Percentiles rank a stretch among this genome's conserved stretches.
These are phyloP conservation scores for Arctia plantaginis DNA, from an alignment of 2,888 invertebrate species.

Conservation along the genomic window DNA sequence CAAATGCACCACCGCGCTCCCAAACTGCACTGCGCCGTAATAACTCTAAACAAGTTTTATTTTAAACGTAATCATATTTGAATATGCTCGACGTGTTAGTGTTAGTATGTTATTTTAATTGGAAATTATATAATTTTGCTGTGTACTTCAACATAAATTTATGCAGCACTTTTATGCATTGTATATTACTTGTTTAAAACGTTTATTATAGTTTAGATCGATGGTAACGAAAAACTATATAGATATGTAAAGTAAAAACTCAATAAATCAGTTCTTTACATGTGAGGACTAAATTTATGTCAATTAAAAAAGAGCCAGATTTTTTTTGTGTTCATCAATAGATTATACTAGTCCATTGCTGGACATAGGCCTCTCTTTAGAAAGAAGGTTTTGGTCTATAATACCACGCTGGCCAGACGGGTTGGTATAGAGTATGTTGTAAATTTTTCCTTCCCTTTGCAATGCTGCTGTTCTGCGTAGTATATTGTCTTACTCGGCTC, in stretches of 20 bases:
- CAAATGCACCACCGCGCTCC: constrained; percentile 55
- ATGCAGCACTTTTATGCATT: not conserved
- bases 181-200: not conserved
- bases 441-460: no score
- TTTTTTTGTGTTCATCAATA: no score
- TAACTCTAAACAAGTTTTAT: constrained; percentile 11
- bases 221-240: not conserved
- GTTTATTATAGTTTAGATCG: not conserved
- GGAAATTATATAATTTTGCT: not conserved
- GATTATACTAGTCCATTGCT: no score
- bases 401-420: no score
- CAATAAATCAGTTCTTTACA: not conserved
- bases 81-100: not conserved
- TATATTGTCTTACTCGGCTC: no score
- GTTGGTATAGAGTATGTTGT: no score
- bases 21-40: constrained; percentile 34
- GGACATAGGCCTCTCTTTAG: no score
- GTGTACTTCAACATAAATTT: not conserved
- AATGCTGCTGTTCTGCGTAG: no score
- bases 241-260: not conserved
- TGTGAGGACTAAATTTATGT: no score
- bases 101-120: not conserved
- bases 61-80: constrained; percentile 14
- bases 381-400: no score
- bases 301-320: not conserved